Conservation (phyloP, 2,888 invertebrate species). For the Chaetogeoica ovagalla region DNA sequence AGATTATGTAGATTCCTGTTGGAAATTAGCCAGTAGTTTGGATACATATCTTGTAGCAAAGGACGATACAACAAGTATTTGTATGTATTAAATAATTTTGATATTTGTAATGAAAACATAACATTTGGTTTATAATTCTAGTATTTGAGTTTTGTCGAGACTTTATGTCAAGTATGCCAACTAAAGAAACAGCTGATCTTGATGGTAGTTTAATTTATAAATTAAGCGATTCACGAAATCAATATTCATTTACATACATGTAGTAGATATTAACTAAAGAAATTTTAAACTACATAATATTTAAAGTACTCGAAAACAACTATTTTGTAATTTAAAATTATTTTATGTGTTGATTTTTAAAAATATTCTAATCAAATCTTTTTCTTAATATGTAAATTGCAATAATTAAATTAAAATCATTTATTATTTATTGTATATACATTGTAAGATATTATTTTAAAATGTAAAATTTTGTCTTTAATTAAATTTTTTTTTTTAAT, state of each 20-base stretch:
- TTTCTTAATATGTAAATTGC: too few relatives aligned
- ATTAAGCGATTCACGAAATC: constrained; percentile 35
- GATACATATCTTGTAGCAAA: constrained; percentile 31
- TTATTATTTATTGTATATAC: too few relatives aligned
- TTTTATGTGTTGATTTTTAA: not conserved
- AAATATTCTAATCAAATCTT: too few relatives aligned
- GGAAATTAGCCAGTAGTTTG: constrained; percentile 42
- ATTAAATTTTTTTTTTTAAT: too few relatives aligned
- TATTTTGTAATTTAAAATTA: not conserved
- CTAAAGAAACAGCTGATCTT: constrained; percentile 45
- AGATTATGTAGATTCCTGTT: constrained; percentile 49
- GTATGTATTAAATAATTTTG: constrained; percentile 22
- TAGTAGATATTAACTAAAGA: not conserved
- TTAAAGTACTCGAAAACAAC: not conserved
- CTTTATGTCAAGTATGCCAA: constrained; percentile 51
- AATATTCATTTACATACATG: constrained; percentile 38
- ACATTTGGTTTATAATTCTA: not conserved
- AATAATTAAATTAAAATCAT: too few relatives aligned
- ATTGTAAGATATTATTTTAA: too few relatives aligned
- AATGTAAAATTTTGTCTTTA: too few relatives aligned
- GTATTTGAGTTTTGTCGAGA: constrained; percentile 42
- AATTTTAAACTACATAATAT: not conserved
- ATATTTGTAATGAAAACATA: not conserved
- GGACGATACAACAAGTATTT: constrained; percentile 41
- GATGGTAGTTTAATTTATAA: constrained; percentile 42